A percentile compares a stretch with the other conserved stretches of the same genome.
Evolutionary conservation across 2,888 invertebrate genomes (phyloP).

Genomic region (Ferrisia virgata): DNA sequence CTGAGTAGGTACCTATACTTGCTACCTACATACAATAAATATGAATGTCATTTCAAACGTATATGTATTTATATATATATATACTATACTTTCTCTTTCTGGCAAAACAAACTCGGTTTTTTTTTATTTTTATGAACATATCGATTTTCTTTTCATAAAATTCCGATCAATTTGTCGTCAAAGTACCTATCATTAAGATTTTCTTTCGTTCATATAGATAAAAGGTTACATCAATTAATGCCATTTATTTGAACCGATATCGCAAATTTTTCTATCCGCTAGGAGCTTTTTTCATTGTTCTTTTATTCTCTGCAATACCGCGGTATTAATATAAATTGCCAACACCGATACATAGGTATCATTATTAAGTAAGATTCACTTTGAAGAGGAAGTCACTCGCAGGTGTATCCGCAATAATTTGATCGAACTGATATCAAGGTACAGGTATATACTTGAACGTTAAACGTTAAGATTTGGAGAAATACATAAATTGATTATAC

Average conservation of each 20-base stretch:
- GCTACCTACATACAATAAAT: neutral
- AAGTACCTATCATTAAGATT: neutral
- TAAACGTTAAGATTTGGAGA: neutral
- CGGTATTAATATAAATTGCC: neutral
- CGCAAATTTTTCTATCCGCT: neutral
- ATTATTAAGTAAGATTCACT: neutral
- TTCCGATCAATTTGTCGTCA: neutral
- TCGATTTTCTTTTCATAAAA: neutral
- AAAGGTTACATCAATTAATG: neutral
- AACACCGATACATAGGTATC: too few relatives aligned
- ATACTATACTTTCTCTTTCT: constrained; percentile 23
- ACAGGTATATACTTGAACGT: too few relatives aligned
- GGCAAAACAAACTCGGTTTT: neutral
- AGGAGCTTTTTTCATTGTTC: neutral
- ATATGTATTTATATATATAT: too few relatives aligned
- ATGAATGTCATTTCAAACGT: neutral
- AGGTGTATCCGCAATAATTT: neutral
- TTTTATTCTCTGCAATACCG: neutral
- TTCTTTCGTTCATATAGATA: neutral
- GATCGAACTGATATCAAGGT: neutral
- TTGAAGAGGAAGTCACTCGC: neutral
- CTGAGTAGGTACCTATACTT: neutral
- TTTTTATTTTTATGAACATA: neutral
- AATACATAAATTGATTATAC: neutral
- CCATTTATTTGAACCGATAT: neutral